Evolutionary conservation across 2,113 vertebrate genomes (phyloP), one percentile per base, ranked within the genome.

Genomic region (Notarius quadriscutis): DNA sequence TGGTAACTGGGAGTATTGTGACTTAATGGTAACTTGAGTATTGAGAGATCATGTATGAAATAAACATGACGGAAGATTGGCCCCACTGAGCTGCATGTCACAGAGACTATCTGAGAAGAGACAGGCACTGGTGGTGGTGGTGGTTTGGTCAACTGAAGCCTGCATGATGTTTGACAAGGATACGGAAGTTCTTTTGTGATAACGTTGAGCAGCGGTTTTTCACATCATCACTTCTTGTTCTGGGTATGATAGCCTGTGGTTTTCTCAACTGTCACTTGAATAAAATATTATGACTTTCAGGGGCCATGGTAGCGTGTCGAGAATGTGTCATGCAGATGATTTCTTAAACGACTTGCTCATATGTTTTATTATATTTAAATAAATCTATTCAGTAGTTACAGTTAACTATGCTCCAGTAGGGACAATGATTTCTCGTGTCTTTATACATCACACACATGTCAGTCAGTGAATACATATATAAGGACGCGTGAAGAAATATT

Each of bases 201-300:
- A 15, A 67, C 30, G 34, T 5, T 22, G 53, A 69, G 22, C 84
- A 41, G 74, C 50, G 12, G 18, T 4, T 34, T 71, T 41, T 69
- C 41, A 48, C 7, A 58, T 53, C 34, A 74, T 8, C 20, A 18
- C 41, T 22, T 85, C 11, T 57, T 86, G 75, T 72, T 60, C 22
- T 62, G 60, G 50, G 10, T 17, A 69, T 67, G 84, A 86, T 77
- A 86, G 41, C 53, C 85, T 63, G 72, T 88, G 87, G 90, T 91
- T 94, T 95, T 91, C 92, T 93, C 88, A 89, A 74, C 82, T 88
- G 89, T 91, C 85, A 84, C 7, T 62, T 75, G 10, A 69, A 86
- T 90, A 20, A 77, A 63, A 81, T 82, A 4, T 48, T 69, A 83
- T 58, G 50, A 50, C 5, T 30, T 80, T 80, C 15, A 34, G n/a